Evolutionary conservation across 1,140 invertebrate species (phyloP), one percentile per base, ranked within the genome.

Genomic region (Mya arenaria): DNA sequence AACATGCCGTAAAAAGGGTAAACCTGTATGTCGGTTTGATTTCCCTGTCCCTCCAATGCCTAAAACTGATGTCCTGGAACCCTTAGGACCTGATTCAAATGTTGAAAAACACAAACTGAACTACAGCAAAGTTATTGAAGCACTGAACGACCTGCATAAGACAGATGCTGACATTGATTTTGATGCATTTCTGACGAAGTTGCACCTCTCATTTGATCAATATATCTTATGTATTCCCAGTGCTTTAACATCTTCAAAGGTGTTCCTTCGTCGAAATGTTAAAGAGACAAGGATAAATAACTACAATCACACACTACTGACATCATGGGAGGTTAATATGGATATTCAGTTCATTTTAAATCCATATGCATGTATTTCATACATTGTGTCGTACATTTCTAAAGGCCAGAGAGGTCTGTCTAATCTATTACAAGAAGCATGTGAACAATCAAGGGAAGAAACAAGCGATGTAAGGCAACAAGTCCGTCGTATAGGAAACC

Each of bases 281-380:
- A 39, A 37, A 10, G 77, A 80, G 62, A 74, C 62, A n/a, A 73
- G 63, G 48, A 44, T 79, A 55, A 84, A 84, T 48, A 63, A 28
- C 79, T 79, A 84, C 58, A 84, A 48, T 44, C 48, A 73, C 56
- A 55, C 34, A n/a, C 39, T 79, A 23, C n/a, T 84, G 8, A 8
- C 58, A 58, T 72, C 52, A 30, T 84, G 83, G 83, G 41, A 56
- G 25, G 83, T 77, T 68, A 84, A 84, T 36, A 75, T 75, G 63
- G 68, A 86, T 48, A 62, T 86, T 5, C 85, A 88, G 25, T 85
- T 63, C 58, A 60, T 85, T 17, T 34, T 86, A 10, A 84, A 87
- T 78, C 65, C 63, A n/a, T 88, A 85, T 66, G 78, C 81, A 28
- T 85, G 83, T 85, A 83, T 77, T 72, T 65, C 77, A n/a, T 87